Evolutionary conservation across 2,888 invertebrate species (phyloP), one percentile per base, ranked within the genome.

Genomic region (Apoda limacodes): DNA sequence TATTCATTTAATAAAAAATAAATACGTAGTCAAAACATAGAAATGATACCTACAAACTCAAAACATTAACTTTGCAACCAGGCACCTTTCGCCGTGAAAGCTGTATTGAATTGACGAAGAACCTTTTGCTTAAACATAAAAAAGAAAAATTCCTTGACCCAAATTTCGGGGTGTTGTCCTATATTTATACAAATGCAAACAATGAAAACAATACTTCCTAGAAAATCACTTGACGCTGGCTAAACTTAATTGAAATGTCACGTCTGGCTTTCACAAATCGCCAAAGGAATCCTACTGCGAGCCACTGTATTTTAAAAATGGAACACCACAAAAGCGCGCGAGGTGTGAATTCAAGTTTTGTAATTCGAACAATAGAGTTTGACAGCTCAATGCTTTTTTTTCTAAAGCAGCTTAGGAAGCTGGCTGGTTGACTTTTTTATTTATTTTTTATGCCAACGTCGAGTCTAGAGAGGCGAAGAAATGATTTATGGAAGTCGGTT

Each of bases 311-410:
- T 7, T 7, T 17, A 17, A 17, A 17, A 17, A 17, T 17, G n/a
- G n/a, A 17, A 17, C 17, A 17, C 17, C 7, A 46, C 46, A 51
- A 51, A 43, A 37, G 48, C 46, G 42, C 46, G 39, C 38, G 39
- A 46, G 45, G 45, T 45, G 50, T 47, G 52, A 48, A 48, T 49
- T 48, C 49, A 40, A 46, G 11, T 19, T 34, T 34, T 30, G 27
- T 25, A 44, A 39, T 41, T 40, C 46, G 46, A 48, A 52, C 51
- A 52, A 52, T 46, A 37, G 40, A 29, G 42, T 50, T 48, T 49
- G 51, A 52, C 52, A 49, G 52, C 43, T 52, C 45, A 51, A 51
- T 52, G 41, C 33, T 32, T 46, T 44, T 48, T 50, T 43, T 38
- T 37, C 13, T 22, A 34, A 35, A 39, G 34, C 39, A 34, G 37